Evolutionary conservation across 2,797 vertebrate genomes (phyloP).

Genomic region (Leptoclinus maculatus): DNA sequence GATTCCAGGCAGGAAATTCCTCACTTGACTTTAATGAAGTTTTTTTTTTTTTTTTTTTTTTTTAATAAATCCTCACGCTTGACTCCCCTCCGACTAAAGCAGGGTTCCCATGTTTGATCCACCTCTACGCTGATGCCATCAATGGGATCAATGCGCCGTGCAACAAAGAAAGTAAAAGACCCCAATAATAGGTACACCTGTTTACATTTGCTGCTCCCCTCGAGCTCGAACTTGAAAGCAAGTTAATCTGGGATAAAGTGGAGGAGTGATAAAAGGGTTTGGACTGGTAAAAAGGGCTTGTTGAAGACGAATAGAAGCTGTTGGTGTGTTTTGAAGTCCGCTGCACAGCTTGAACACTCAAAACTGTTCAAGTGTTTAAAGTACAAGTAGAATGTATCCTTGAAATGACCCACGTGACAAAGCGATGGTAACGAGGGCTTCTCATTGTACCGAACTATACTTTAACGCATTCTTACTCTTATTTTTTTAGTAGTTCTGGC

Average conservation of each 20-base stretch:
- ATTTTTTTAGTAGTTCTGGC: not conserved
- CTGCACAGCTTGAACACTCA: slow-evolving; percentile 7
- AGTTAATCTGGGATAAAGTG: slow-evolving; percentile 66
- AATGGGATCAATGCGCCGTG: slow-evolving; percentile 31
- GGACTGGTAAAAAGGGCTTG: slow-evolving; percentile 9
- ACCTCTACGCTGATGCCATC: slow-evolving; percentile 46
- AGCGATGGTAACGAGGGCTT: not conserved
- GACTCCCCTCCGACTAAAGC: slow-evolving; percentile 62
- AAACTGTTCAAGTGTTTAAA: slow-evolving; percentile 1
- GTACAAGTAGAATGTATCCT: not conserved
- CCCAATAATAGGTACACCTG: slow-evolving; percentile 53
- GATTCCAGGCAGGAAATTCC: slow-evolving; percentile 62
- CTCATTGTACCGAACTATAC: not conserved
- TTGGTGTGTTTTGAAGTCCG: slow-evolving; percentile 43
- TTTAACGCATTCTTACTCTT: not conserved
- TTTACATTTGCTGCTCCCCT: slow-evolving; percentile 40
- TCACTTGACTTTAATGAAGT: slow-evolving; percentile 56
- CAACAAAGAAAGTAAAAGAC: slow-evolving; percentile 57
- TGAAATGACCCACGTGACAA: not conserved
- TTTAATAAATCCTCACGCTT: slow-evolving; percentile 51
- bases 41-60: slow-evolving; percentile 39
- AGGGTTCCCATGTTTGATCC: slow-evolving; percentile 55
- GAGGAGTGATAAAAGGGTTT: slow-evolving; percentile 28
- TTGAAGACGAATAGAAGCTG: slow-evolving; percentile 47
- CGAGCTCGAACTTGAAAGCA: slow-evolving; percentile 54